These are phyloP conservation scores for Frankliniella fusca DNA, from an alignment of 2,888 invertebrate species.

Conservation along the genomic window DNA sequence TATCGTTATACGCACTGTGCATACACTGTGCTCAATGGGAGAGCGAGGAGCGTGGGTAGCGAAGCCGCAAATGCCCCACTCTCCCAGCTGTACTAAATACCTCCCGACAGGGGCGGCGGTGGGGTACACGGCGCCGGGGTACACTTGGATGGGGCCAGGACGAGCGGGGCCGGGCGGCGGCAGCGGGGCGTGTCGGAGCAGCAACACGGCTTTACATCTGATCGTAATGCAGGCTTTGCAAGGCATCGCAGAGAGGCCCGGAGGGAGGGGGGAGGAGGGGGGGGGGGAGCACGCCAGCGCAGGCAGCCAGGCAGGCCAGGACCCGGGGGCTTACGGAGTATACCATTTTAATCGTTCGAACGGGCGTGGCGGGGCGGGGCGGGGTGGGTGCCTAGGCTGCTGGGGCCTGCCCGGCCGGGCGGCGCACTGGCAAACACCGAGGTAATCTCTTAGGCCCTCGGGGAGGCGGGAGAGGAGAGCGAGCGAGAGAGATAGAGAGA, in stretches of 20 bases:
- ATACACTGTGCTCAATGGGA: no score
- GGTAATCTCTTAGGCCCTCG: background rate
- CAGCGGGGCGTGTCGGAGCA: background rate
- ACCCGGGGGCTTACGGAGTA: background rate
- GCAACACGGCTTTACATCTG: conserved; percentile 14
- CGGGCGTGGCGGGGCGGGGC: background rate
- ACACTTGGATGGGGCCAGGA: no score
- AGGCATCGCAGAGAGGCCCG: background rate
- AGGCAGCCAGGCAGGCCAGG: background rate
- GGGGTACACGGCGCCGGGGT: no score
- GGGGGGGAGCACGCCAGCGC: no score
- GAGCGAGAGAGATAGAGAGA: no score
- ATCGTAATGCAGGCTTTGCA: conserved; percentile 20
- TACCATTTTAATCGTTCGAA: background rate
- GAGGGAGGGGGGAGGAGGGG: no score
- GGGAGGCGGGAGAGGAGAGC: background rate
- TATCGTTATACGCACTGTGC: no score
- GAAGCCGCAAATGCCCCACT: no score
- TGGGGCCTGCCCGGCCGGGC: background rate
- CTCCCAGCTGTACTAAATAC: no score
- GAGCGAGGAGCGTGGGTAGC: no score
- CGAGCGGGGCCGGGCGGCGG: no score
- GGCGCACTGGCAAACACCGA: background rate
- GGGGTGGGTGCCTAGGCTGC: background rate
- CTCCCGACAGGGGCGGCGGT: no score